phyloP scores from a whole-genome alignment of 2,888 invertebrate species.

The Scrobipalpa atriplicella region DNA sequence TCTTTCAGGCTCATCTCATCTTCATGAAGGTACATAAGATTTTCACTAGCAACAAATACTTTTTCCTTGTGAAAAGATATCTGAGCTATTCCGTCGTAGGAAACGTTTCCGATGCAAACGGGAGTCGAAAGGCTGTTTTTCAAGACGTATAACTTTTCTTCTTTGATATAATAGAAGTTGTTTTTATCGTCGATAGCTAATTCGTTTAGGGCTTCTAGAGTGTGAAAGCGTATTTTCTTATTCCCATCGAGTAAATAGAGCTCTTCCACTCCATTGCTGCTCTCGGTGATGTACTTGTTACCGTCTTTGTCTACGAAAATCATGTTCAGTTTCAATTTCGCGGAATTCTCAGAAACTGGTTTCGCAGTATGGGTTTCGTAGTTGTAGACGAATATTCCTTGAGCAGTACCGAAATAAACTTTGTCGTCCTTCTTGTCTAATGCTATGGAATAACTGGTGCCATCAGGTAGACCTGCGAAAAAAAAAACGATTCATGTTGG shows the following conservation, averaged over 20 bases:
- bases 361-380: conserved; percentile 56
- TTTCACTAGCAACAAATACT: conserved; percentile 62
- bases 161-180: conserved; percentile 67
- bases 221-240: conserved; percentile 57
- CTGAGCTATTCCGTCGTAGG: conserved; percentile 63
- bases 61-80: conserved; percentile 61
- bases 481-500: not conserved
- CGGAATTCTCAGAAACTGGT: conserved; percentile 51
- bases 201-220: conserved; percentile 60
- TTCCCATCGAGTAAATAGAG: conserved; percentile 60
- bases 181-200: conserved; percentile 65
- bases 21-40: conserved; percentile 61
- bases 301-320: conserved; percentile 67
- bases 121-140: conserved; percentile 53
- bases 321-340: conserved; percentile 59
- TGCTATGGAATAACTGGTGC: conserved; percentile 66
- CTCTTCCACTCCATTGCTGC: conserved; percentile 61
- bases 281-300: conserved; percentile 66
- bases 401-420: conserved; percentile 68
- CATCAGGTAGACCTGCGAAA: conserved; percentile 60
- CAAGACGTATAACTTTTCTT: conserved; percentile 59
- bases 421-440: conserved; percentile 57
- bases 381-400: conserved; percentile 62
- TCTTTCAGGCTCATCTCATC: conserved; percentile 58
- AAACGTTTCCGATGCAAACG: conserved; percentile 54